A percentile compares a stretch with the other conserved stretches of the same genome.
Conservation (phyloP, 1,140 invertebrate genomes). For the Cydia fagiglandana region DNA sequence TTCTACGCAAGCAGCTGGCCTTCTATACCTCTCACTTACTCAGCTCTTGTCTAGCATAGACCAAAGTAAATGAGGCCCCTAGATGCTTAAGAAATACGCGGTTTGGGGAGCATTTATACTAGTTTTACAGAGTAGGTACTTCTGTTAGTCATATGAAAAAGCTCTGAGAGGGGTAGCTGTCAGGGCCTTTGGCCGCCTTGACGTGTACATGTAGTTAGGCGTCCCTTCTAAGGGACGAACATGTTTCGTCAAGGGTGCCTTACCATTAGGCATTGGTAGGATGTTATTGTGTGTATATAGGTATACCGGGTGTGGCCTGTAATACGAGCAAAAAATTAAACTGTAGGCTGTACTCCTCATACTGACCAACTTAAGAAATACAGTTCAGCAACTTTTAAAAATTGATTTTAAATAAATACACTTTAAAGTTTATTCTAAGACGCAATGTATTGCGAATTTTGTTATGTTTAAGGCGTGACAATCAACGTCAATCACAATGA, state of each 20-base stretch:
- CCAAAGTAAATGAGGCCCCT: background rate
- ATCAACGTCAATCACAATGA: too few relatives aligned
- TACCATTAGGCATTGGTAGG: background rate
- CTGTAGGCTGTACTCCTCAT: too few relatives aligned
- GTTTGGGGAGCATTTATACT: background rate
- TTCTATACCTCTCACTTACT: background rate
- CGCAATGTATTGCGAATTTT: too few relatives aligned
- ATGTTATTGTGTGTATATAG: background rate
- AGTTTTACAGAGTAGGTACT: background rate
- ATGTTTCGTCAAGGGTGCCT: constrained; percentile 4
- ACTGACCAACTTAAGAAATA: too few relatives aligned
- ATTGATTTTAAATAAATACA: too few relatives aligned
- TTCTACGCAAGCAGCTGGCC: constrained; percentile 10
- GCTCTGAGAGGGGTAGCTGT: background rate
- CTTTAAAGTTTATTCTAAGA: too few relatives aligned
- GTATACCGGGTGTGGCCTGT: too few relatives aligned
- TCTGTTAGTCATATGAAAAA: background rate
- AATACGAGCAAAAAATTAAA: too few relatives aligned
- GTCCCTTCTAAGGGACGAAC: background rate
- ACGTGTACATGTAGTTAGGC: background rate
- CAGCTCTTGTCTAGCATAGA: background rate
- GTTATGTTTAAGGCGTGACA: too few relatives aligned
- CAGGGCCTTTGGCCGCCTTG: background rate
- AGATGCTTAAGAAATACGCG: background rate
- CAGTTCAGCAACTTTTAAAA: too few relatives aligned